A percentile compares a stretch with the other conserved stretches of the same genome.
Conservation (phyloP, 1,140 invertebrate genomes). For the Diabrotica virgifera region DNA sequence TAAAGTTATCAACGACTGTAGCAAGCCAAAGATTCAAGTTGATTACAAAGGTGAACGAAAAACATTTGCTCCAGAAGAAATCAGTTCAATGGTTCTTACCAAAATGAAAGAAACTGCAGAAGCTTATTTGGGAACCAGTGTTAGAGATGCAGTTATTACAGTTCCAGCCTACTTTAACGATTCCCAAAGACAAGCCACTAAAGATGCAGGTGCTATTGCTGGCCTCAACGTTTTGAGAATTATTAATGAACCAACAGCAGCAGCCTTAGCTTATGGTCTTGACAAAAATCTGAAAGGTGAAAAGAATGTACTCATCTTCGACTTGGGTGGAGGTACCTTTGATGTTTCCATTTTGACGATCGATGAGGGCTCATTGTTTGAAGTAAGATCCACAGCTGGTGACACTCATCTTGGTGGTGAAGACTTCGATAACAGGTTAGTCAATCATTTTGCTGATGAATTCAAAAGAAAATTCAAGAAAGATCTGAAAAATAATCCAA, state of each 20-base stretch:
- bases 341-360: constrained; percentile 77
- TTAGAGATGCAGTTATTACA: constrained; percentile 44
- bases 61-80: constrained; percentile 33
- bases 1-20: constrained; percentile 49
- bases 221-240: constrained; percentile 57
- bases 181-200: constrained; percentile 66
- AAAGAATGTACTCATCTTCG: constrained; percentile 61
- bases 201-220: constrained; percentile 61
- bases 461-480: constrained; percentile 53
- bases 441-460: constrained; percentile 59
- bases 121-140: constrained; percentile 50
- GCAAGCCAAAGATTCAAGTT: constrained; percentile 64
- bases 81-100: constrained; percentile 73
- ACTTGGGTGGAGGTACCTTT: constrained; percentile 63
- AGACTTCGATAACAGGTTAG: constrained; percentile 64
- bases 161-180: constrained; percentile 60
- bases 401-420: constrained; percentile 56
- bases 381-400: constrained; percentile 66
- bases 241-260: constrained; percentile 65
- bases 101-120: constrained; percentile 87
- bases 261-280: constrained; percentile 61
- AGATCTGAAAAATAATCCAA: constrained; percentile 49
- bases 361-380: constrained; percentile 62
- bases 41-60: constrained; percentile 66
- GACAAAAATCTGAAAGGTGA: constrained; percentile 71